Base-by-base conservation (phyloP, 2,888 invertebrate species). In the Leptinotarsa juncta region DNA sequence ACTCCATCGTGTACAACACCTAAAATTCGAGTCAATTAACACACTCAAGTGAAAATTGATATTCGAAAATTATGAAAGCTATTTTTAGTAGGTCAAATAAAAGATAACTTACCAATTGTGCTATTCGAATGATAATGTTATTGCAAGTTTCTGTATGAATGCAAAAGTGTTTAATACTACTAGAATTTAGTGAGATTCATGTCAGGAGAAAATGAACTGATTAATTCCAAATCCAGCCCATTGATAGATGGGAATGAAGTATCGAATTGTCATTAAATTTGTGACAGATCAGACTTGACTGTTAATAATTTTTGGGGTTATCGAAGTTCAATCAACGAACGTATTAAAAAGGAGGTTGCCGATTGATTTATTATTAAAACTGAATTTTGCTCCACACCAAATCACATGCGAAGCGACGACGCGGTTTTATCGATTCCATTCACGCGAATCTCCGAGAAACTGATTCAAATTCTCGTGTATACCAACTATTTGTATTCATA, bases 191-290 rank as follows among this genome's bases (percentile, higher is more conserved):
- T 42, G 32, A 62, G 16, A 62, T 62, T 42, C 62, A 69, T 32
- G 57, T 57, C 55, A 57, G 48, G 48, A 20, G 12, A n/a, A 57
- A 69, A 69, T 57, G 20, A 57, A 32, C 57, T 18, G 69, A 42
- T 16, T 48, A n/a, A 18, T 16, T 14, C 51, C 57, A 69, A 57
- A 14, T 42, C 55, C 49, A 48, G 57, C 57, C 57, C 57, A 57
- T 55, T 55, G 68, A 68, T 49, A 48, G 55, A 68, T 69, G 42
- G 20, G 69, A 69, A 20, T 48, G 26, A 55, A 57, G 69, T 42
- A 69, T 69, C 57, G n/a, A 57, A n/a, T 69, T 69, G 69, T 57
- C 69, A 69, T 69, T n/a, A 55, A 57, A 14, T 69, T 53, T 42
- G 49, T 69, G 48, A 60, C 57, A 62, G 23, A 57, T 57, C 57